Conservation (phyloP, 2,113 vertebrate species). For the Ophiodon elongatus region DNA sequence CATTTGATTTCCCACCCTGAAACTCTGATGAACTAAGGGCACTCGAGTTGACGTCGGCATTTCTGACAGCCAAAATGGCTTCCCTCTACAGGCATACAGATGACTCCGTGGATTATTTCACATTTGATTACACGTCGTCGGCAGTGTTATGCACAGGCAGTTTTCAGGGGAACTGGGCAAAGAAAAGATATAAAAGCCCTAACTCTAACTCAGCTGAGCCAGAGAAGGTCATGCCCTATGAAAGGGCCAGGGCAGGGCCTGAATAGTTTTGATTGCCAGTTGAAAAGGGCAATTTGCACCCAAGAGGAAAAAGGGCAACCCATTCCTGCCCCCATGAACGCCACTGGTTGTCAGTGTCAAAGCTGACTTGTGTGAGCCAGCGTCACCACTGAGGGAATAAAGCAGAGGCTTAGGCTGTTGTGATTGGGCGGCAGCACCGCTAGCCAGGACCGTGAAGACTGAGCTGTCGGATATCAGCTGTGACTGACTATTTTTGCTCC, state of each 20-base stretch:
- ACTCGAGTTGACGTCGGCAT: constrained; percentile 53
- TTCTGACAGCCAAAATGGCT: constrained; percentile 56
- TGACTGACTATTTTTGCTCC: constrained; percentile 47
- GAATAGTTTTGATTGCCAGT: constrained; percentile 68
- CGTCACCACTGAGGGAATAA: constrained; percentile 24
- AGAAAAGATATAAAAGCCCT: constrained; percentile 42
- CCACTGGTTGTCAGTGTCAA: constrained; percentile 68
- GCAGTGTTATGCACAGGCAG: constrained; percentile 35
- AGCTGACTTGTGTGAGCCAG: constrained; percentile 47
- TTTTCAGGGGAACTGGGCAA: constrained; percentile 33
- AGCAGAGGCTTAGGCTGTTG: constrained; percentile 44
- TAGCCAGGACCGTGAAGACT: constrained; percentile 40
- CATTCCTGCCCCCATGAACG: constrained; percentile 55
- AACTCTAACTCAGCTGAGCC: constrained; percentile 39
- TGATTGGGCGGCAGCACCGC: constrained; percentile 34
- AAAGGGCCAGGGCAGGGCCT: constrained; percentile 51
- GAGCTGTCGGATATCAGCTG: constrained; percentile 49
- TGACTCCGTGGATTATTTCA: constrained; percentile 62
- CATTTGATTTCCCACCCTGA: constrained; percentile 36
- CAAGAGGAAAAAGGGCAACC: constrained; percentile 71
- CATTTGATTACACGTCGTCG: constrained; percentile 49
- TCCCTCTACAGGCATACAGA: constrained; percentile 36
- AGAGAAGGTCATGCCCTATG: constrained; percentile 63
- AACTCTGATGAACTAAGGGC: constrained; percentile 47
- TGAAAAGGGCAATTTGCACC: constrained; percentile 79